Evolutionary conservation across 1,140 invertebrate species (phyloP).

Genomic region (Homarus americanus): DNA sequence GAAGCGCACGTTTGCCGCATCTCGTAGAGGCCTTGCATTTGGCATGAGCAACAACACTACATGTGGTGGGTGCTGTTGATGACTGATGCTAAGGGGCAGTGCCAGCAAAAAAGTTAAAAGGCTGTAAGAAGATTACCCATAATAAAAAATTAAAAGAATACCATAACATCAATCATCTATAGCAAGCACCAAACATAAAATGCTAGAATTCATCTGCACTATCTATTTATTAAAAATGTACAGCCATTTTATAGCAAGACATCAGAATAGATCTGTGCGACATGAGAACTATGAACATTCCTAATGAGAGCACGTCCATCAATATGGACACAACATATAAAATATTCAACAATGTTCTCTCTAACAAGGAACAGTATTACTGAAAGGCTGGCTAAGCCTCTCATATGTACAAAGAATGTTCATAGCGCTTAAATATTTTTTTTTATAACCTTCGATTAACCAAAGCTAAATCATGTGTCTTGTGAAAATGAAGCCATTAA

Average conservation of each 20-base stretch:
- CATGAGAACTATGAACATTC: conserved; percentile 70
- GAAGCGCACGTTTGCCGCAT: conserved; percentile 65
- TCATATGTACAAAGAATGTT: conserved; percentile 69
- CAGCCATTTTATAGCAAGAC: conserved; percentile 66
- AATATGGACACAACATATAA: conserved; percentile 66
- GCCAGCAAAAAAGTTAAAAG: conserved; percentile 7
- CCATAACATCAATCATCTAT: conserved; percentile 42
- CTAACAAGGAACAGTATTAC: conserved; percentile 68
- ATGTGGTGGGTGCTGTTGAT: conserved; percentile 32
- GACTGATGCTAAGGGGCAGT: conserved; percentile 39
- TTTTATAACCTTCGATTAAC: conserved; percentile 33
- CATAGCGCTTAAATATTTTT: conserved; percentile 53
- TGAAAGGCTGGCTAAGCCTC: conserved; percentile 50
- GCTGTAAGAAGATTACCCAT: conserved; percentile 10
- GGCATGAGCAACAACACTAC: conserved; percentile 67
- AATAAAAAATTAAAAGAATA: conserved; percentile 25
- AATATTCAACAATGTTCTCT: conserved; percentile 70
- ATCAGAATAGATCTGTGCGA: conserved; percentile 64
- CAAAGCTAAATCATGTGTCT: conserved; percentile 31
- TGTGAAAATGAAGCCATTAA: conserved; percentile 42
- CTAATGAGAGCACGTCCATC: conserved; percentile 53
- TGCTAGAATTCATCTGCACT: conserved; percentile 62
- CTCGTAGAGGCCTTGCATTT: conserved; percentile 54
- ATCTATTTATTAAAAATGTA: conserved; percentile 64
- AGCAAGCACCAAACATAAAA: conserved; percentile 64